Percentiles rank a stretch among this genome's conserved stretches.
These are phyloP conservation scores for Scaptomyza pallida DNA, from an alignment of 1,140 invertebrate species.

Conservation along the genomic window DNA sequence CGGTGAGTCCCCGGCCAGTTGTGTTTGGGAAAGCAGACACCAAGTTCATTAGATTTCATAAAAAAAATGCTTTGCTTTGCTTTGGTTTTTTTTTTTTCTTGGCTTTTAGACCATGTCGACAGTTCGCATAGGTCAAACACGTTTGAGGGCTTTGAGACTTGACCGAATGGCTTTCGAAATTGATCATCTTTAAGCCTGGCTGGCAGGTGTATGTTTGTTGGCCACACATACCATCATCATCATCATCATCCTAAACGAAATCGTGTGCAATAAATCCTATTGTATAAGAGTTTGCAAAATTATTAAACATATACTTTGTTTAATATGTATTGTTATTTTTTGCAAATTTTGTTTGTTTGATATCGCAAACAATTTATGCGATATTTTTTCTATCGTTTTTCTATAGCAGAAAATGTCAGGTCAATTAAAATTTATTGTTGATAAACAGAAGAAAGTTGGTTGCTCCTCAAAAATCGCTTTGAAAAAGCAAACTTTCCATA, in stretches of 20 bases:
- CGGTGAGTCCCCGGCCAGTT: conserved; percentile 55
- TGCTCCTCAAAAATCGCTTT: not conserved
- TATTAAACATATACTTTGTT: conserved; percentile 27
- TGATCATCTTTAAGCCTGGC: not conserved
- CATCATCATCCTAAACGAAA: not conserved
- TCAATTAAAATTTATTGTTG: conserved; percentile 13
- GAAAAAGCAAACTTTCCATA: conserved; percentile 14
- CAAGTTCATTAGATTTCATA: conserved; percentile 53
- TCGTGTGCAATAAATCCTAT: not conserved
- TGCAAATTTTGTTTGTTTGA: conserved; percentile 16
- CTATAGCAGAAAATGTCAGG: not conserved
- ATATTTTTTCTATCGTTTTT: conserved; percentile 2
- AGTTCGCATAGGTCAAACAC: conserved; percentile 34
- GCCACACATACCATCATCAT: not conserved
- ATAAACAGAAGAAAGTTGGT: conserved; percentile 27
- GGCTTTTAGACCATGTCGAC: conserved; percentile 19
- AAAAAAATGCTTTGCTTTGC: conserved; percentile 39
- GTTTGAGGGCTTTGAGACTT: not conserved
- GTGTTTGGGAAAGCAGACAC: conserved; percentile 12
- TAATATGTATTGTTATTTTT: conserved; percentile 15
- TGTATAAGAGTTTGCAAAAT: conserved; percentile 12
- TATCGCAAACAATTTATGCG: conserved; percentile 40
- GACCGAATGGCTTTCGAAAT: conserved; percentile 4
- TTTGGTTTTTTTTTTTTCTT: no score
- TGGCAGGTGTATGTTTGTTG: not conserved